phyloP scores from a whole-genome alignment of 2,113 vertebrate genomes.

The Oostethus manadensis region DNA sequence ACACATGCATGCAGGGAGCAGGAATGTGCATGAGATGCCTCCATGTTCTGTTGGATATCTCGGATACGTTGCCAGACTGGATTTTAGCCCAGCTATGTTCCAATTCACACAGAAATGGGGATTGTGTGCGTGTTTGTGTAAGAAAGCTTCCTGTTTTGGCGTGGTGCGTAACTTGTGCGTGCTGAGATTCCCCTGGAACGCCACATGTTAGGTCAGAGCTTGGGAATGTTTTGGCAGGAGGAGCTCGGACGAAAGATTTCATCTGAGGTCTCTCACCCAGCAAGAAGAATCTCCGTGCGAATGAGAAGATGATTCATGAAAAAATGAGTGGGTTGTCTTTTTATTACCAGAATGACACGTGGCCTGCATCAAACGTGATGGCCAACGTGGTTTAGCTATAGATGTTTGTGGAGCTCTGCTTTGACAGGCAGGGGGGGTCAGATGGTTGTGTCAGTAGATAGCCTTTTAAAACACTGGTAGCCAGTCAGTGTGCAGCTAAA shows the following conservation, averaged over 20 bases:
- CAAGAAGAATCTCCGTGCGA: slow-evolving; percentile 9
- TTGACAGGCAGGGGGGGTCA: neutral
- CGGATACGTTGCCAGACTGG: neutral
- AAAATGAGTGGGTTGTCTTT: slow-evolving; percentile 18
- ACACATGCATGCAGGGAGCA: slow-evolving; percentile 5
- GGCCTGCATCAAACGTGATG: slow-evolving; percentile 17
- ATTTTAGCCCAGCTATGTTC: neutral
- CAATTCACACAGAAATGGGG: neutral
- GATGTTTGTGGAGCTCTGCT: neutral
- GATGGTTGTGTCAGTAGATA: neutral
- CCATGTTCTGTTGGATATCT: neutral
- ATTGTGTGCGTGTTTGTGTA: neutral
- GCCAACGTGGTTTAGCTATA: slow-evolving; percentile 1
- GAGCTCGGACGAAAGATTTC: slow-evolving; percentile 32
- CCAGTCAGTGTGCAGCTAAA: too few relatives aligned
- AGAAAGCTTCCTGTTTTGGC: slow-evolving; percentile 1
- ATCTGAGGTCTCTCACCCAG: slow-evolving; percentile 19
- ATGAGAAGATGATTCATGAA: slow-evolving; percentile 29
- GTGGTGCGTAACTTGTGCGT: slow-evolving; percentile 23
- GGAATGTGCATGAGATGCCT: neutral
- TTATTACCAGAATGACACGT: slow-evolving; percentile 32
- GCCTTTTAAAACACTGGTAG: too few relatives aligned
- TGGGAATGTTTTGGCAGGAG: slow-evolving; percentile 47
- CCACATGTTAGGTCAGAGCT: slow-evolving; percentile 46
- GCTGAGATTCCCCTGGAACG: slow-evolving; percentile 29